Evolutionary conservation across 92 coral and sea anemone genomes (phyloP).

Genomic region (Muricea muricata): DNA sequence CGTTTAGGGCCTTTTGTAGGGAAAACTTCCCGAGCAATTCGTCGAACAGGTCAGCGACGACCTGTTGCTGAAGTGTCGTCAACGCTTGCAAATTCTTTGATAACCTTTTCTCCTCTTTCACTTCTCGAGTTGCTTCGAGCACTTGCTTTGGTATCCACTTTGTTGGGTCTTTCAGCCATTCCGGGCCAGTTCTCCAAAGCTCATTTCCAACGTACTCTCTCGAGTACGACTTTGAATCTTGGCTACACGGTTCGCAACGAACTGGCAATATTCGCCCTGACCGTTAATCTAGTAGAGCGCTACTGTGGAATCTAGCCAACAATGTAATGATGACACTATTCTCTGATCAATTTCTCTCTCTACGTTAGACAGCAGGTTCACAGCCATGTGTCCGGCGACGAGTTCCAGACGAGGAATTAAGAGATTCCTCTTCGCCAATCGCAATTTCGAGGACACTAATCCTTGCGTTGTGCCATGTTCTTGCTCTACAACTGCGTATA

Average conservation of each 20-base stretch:
- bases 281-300: conserved; percentile 23
- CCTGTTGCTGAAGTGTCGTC: no score
- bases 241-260: conserved; percentile 9
- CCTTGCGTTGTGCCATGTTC: background rate
- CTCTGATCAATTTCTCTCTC: no score
- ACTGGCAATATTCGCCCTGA: conserved; percentile 30
- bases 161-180: no score
- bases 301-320: background rate
- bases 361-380: no score
- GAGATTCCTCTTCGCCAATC: background rate
- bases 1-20: conserved; percentile 71
- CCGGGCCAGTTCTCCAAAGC: no score
- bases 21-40: conserved; percentile 64
- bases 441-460: background rate
- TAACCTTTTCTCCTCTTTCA: no score
- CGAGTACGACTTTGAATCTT: conserved; percentile 51
- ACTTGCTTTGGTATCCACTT: no score
- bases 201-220: background rate
- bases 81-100: no score
- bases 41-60: background rate
- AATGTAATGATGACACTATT: background rate
- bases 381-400: no score
- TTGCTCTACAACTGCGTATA: background rate
- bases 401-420: background rate
- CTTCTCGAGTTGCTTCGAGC: no score